Evolutionary conservation across 2,888 invertebrate species (phyloP), one percentile per base, ranked within the genome.

Genomic region (Drosophila mercatorum): DNA sequence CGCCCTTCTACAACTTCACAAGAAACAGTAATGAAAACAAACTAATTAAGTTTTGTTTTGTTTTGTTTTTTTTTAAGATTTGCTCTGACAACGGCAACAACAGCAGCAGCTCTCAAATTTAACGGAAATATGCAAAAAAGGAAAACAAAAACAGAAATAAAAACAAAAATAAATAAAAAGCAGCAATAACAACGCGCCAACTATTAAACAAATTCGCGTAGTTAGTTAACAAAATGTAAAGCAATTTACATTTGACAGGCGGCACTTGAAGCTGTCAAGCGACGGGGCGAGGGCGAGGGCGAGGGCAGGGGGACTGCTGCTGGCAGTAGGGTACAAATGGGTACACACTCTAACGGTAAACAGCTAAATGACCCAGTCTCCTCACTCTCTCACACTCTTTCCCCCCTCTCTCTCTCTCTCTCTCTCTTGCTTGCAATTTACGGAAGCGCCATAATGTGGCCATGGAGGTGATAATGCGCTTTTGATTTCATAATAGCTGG

Each of bases 61-160:
- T 62, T 6, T 41, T 62, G 53, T 61, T 61, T 58, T 31, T 49
- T 2, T 28, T 47, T 14, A 53, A 65, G 11, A 47, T 68, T 72
- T 62, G 63, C 68, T 67, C 22, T 22, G 22, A 52, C 46, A 36
- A 34, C 14, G 34, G 36, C 11, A 53, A 17, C 3, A 41, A 14
- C 17, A 61, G 22, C 26, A 55, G 44, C n/a, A 58, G 34, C 68
- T 59, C 70, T 64, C 49, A 55, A 55, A 79, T 66, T 72, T 66
- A 81, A 69, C 60, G 81, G 69, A 87, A 88, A 72, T 81, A 75
- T 79, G 76, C 75, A 53, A 68, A 78, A 43, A 22, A 43, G 28
- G 62, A 41, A 57, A 63, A 61, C 17, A 52, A 69, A 83, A 47
- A 31, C 58, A 31, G 57, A 68, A 78, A 44, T 28, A 34, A 36